Evolutionary conservation across 2,888 invertebrate genomes (phyloP), one percentile per base, ranked within the genome.

Genomic region (Drosophila anomalipes): DNA sequence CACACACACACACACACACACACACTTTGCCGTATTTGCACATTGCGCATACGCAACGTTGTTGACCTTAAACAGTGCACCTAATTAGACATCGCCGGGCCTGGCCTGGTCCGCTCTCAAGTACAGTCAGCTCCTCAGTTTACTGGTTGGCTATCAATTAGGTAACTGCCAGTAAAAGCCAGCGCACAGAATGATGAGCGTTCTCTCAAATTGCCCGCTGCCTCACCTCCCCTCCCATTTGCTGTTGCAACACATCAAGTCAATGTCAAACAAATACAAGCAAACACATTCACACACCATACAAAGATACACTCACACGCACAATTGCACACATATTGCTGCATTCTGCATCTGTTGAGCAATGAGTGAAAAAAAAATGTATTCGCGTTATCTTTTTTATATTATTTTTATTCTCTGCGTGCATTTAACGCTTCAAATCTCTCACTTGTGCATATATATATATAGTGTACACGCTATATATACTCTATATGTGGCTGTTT

Each of bases 81-180:
- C 84, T 76, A 83, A 85, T 85, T 85, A 81, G 84, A 72, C 62
- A 71, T 35, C 53, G 57, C 19, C 60, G 30, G 53, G 28, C 14
- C 37, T 4, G 54, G 28, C 41, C 44, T 35, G 58, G 22, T 16
- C 16, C 16, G 47, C 26, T 22, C 69, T 69, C 78, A 81, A 79
- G 82, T 77, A 81, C 79, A 80, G 67, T 70, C 65, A 47, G 49
- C 68, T 68, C 22, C 56, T 28, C 65, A 54, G 58, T 77, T 70
- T 66, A 77, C 79, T 85, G 90, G 89, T 89, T 89, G 84, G 86
- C 84, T 85, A 85, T 81, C 89, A 89, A 85, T 85, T 85, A 89
- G 89, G 73, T 79, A 72, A 62, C 72, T 77, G 67, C 4, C 35
- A 35, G 14, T 35, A 35, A 35, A 35, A 35, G 37, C 53, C 61